These are phyloP conservation scores for Goniozus legneri DNA, from an alignment of 1,140 invertebrate species.

Conservation along the genomic window DNA sequence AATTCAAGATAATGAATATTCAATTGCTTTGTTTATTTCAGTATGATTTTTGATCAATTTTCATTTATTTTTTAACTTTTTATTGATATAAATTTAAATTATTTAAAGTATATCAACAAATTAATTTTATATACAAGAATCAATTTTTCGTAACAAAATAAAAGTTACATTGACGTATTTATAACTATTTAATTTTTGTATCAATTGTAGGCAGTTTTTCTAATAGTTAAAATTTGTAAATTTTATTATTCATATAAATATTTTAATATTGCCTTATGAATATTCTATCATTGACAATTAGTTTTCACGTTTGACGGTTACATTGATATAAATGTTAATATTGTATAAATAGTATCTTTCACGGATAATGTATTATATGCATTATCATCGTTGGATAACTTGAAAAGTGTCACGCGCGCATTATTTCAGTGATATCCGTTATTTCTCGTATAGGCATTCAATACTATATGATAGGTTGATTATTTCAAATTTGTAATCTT, in stretches of 20 bases:
- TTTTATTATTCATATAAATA: constrained; percentile 22
- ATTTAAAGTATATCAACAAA: constrained; percentile 20
- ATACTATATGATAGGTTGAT: too few relatives aligned
- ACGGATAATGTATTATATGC: constrained; percentile 12
- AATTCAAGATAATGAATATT: too few relatives aligned
- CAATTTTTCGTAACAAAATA: too few relatives aligned
- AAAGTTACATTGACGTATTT: too few relatives aligned
- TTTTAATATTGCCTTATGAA: constrained; percentile 16
- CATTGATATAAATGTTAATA: constrained; percentile 24
- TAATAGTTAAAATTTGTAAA: constrained; percentile 18
- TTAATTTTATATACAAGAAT: constrained; percentile 7
- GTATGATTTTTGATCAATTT: too few relatives aligned
- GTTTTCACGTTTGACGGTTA: constrained; percentile 21
- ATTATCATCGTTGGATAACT: constrained; percentile 1
- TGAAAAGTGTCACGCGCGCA: constrained; percentile 17
- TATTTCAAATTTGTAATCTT: too few relatives aligned
- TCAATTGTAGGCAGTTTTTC: too few relatives aligned
- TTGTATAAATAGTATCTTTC: constrained; percentile 18
- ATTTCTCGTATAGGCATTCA: too few relatives aligned
- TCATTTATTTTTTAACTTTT: constrained; percentile 21
- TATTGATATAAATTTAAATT: constrained; percentile 13
- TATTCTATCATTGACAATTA: constrained; percentile 23
- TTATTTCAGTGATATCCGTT: constrained; percentile 11
- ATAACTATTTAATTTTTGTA: too few relatives aligned
- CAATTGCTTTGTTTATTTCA: too few relatives aligned